These are phyloP conservation scores for Amblyornis subalaris DNA, from an alignment of 2,113 vertebrate genomes.

Conservation along the genomic window DNA sequence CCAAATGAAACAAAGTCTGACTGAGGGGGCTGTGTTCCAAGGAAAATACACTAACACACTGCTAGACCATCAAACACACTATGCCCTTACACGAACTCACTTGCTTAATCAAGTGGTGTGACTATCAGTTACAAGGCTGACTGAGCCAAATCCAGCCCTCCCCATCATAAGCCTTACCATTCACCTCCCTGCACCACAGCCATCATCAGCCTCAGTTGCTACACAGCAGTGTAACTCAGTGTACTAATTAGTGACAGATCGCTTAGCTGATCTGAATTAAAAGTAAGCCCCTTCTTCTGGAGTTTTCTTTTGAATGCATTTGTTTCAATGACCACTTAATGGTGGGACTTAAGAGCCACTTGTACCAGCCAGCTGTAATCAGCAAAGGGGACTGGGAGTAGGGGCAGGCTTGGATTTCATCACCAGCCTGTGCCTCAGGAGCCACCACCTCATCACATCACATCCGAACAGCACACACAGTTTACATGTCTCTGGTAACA, in stretches of 20 bases:
- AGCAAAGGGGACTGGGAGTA: fast-evolving
- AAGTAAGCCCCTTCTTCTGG: neutral
- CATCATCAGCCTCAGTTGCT: neutral
- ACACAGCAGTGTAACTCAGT: neutral
- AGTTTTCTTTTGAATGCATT: neutral
- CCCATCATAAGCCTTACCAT: neutral
- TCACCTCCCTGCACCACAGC: neutral
- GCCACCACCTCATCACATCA: neutral
- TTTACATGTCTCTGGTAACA: neutral
- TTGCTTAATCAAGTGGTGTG: neutral
- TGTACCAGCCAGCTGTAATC: neutral
- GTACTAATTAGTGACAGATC: neutral
- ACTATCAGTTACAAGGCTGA: neutral
- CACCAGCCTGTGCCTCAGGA: neutral
- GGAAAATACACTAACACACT: neutral
- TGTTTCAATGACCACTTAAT: neutral
- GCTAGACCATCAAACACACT: neutral
- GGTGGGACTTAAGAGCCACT: neutral
- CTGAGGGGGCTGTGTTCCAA: neutral
- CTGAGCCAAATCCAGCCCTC: neutral
- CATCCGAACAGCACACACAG: neutral
- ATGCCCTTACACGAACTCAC: neutral
- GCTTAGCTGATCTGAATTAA: neutral
- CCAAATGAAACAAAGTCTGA: neutral
- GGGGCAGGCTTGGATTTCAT: neutral